Evolutionary conservation across 2,113 vertebrate species (phyloP).

Genomic region (Halichoerus grypus): DNA sequence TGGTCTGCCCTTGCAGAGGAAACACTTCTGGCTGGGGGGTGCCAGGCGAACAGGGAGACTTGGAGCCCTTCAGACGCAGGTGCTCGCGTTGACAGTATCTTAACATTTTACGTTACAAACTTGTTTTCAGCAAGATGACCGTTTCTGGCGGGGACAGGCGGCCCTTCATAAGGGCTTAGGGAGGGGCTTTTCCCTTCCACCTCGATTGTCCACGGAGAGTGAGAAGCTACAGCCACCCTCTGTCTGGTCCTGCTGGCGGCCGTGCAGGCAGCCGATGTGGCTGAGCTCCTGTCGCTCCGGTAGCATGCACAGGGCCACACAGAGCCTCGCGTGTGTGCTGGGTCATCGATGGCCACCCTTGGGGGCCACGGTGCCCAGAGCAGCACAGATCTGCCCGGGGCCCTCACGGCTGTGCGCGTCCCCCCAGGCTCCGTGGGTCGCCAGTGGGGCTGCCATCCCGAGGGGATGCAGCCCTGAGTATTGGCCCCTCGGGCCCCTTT

Average conservation of each 20-base stretch:
- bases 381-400: neutral
- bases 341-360: neutral
- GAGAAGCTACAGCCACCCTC: neutral
- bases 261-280: accelerated
- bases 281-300: neutral
- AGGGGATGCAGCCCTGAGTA: neutral
- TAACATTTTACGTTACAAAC: accelerated
- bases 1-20: neutral
- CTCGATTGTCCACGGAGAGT: neutral
- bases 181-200: too few species aligned
- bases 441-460: neutral
- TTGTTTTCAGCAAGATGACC: neutral
- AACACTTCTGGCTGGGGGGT: neutral
- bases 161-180: neutral
- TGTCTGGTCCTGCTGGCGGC: accelerated
- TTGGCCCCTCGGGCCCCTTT: neutral
- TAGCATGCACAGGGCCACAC: neutral
- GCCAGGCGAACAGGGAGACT: neutral
- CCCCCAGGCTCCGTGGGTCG: neutral
- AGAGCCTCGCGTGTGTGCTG: accelerated
- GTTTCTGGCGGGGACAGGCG: neutral
- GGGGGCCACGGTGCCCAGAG: accelerated
- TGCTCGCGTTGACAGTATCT: too few species aligned
- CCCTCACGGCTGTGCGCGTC: neutral
- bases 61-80: neutral